Evolutionary conservation across 2,888 invertebrate species (phyloP).

Genomic region (Cynaeus angustus): DNA sequence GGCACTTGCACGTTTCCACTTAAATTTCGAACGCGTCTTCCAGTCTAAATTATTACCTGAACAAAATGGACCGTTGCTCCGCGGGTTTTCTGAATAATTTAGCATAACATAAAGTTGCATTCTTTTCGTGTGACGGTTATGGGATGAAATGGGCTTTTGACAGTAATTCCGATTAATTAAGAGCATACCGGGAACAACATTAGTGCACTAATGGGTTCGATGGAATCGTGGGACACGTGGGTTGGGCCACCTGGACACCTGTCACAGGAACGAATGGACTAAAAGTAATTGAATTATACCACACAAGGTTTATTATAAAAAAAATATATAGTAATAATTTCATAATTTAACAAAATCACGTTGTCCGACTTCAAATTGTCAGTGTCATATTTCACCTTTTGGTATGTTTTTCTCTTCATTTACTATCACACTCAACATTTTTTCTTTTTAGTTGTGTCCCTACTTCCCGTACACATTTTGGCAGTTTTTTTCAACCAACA

Average conservation of each 20-base stretch:
- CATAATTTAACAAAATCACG: no score
- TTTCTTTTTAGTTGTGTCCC: no score
- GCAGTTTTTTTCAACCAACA: no score
- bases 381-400: no score
- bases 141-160: conserved; percentile 15
- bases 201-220: conserved; percentile 17
- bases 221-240: conserved; percentile 37
- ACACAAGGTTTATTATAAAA: no score
- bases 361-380: no score
- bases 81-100: conserved; percentile 17
- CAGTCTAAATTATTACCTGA: conserved; percentile 35
- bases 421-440: no score
- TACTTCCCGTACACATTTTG: no score
- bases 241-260: conserved; percentile 43
- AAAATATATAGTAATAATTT: no score
- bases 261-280: conserved; percentile 6
- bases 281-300: no score
- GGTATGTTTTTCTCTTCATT: no score
- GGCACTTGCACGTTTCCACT: conserved; percentile 33
- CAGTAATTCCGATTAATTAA: conserved; percentile 44
- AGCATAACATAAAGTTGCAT: conserved; percentile 14
- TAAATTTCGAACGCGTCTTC: conserved; percentile 27
- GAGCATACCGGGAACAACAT: conserved; percentile 15
- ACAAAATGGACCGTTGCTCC: conserved; percentile 22
- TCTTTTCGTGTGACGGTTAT: conserved; percentile 3